These are phyloP conservation scores for Encarsia formosa DNA, from an alignment of 2,888 invertebrate genomes.

Conservation along the genomic window DNA sequence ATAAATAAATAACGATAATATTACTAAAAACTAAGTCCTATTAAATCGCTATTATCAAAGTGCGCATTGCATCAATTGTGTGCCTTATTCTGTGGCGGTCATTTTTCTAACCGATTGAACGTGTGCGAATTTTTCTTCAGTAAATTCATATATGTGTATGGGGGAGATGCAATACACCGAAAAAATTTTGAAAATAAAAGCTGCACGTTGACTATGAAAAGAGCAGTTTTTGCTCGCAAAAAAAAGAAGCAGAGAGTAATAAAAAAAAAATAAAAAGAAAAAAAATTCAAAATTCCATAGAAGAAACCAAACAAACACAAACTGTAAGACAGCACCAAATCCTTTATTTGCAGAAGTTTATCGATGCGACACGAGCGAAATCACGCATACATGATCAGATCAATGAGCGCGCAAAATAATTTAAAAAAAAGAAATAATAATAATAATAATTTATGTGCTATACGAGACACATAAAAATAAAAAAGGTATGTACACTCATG, in stretches of 20 bases:
- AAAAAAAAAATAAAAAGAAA: too few species aligned
- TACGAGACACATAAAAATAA: too few species aligned
- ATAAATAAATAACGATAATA: conserved; percentile 31
- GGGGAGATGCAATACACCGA: too few species aligned
- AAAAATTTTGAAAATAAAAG: too few species aligned
- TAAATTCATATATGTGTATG: too few species aligned
- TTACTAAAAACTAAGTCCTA: conserved; percentile 27
- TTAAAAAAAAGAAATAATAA: conserved; percentile 33
- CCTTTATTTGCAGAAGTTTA: conserved; percentile 26
- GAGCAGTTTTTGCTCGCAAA: too few species aligned
- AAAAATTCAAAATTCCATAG: too few species aligned
- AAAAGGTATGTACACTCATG: conserved; percentile 23
- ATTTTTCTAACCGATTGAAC: conserved; percentile 43
- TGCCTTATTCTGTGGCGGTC: conserved; percentile 51
- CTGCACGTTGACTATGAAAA: too few species aligned
- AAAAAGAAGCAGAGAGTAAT: too few species aligned
- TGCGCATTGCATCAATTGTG: conserved; percentile 51
- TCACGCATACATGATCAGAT: conserved; percentile 7
- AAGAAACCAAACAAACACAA: too few species aligned
- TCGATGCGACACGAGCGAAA: conserved; percentile 7
- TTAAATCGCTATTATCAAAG: conserved; percentile 28
- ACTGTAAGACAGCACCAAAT: conserved; percentile 35
- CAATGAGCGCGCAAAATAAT: conserved; percentile 18
- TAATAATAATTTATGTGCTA: too few species aligned
- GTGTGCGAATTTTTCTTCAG: conserved; percentile 17